Base-by-base conservation (phyloP, 1,140 invertebrate genomes). In the Philaenus spumarius region DNA sequence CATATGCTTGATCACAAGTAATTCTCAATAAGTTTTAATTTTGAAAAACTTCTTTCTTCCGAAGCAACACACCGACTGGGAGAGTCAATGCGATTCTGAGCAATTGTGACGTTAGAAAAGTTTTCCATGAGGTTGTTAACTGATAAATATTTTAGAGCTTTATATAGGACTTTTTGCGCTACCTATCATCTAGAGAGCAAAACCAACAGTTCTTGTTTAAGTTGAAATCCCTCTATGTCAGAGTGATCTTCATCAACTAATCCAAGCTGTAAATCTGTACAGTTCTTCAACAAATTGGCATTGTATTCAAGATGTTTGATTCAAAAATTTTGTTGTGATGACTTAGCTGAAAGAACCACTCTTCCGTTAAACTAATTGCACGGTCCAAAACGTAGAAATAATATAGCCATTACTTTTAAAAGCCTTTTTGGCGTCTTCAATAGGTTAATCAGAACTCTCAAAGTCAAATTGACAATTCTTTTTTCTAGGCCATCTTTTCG, bases 381-480 rank as follows among this genome's bases (percentile, higher is more conserved):
- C 34, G 37, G 20, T 58, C 55, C 12, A 58, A n/a, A 17, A 58
- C 17, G 22, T 14, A 11, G 22, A 61, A 58, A 24, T 42, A 58
- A 52, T 58, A 58, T n/a, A n/a, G n/a, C n/a, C n/a, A 20, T 20
- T 45, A 17, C 17, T 61, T 23, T 50, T 51, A 40, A 57, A 58
- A 6, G 37, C 11, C 22, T 34, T 20, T 19, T 50, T 42, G 24
- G 47, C 7, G 48, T 50, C 46, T 3, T 15, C 17, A 19, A 26
- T 39, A 19, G 34, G 23, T 26, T 58, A 54, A 53, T 61, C 60
- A n/a, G 40, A 12, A 37, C 9, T 19, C 54, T 61, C 47, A 20
- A 58, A 58, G 22, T 51, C 45, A 34, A 58, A 57, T 43, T 54
- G 20, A 12, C 14, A 7, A n/a, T 35, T 30, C 9, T 11, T 52